Evolutionary conservation across 2,888 invertebrate genomes (phyloP), one percentile per base, ranked within the genome.

Genomic region (Hedychridium roseum): DNA sequence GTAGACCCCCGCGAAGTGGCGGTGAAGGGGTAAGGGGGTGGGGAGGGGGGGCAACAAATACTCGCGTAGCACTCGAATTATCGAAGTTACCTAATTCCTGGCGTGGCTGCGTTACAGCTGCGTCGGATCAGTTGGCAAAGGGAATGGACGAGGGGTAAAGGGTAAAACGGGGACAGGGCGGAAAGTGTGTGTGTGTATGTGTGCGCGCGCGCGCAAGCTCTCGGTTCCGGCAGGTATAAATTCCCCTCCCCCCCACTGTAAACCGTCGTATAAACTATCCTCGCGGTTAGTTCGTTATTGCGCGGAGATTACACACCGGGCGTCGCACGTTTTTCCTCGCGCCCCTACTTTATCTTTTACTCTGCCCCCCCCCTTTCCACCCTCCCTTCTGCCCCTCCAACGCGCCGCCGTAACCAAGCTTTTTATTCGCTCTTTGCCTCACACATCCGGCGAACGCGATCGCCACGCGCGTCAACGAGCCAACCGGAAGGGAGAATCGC

Each of bases 31-130:
- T n/a, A n/a, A n/a, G n/a, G n/a, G n/a, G n/a, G n/a, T n/a, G n/a
- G n/a, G n/a, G n/a, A n/a, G n/a, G n/a, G n/a, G n/a, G n/a, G n/a
- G n/a, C n/a, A n/a, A n/a, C n/a, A n/a, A n/a, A 15, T 28, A 32
- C 30, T 11, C 32, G 17, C 38, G 18, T n/a, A n/a, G n/a, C n/a
- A 20, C 26, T 15, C 34, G 39, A 41, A 49, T 57, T 57, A 57
- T 57, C 57, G 43, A 46, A 52, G 51, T 55, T 55, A 57, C 55
- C 55, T 44, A 55, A 57, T 57, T 57, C 52, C n/a, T 42, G 34
- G 39, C 21, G 37, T 16, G 40, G 38, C 9, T 21, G 20, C 39
- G 46, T 52, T 57, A 55, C 52, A 57, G 49, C 49, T 52, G 55
- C 52, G 34, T 43, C 54, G 39, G 42, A 27, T 35, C 39, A 43